These are phyloP conservation scores for Akabosia matsudoensis DNA, from an alignment of 1,140 invertebrate species.

Conservation along the genomic window DNA sequence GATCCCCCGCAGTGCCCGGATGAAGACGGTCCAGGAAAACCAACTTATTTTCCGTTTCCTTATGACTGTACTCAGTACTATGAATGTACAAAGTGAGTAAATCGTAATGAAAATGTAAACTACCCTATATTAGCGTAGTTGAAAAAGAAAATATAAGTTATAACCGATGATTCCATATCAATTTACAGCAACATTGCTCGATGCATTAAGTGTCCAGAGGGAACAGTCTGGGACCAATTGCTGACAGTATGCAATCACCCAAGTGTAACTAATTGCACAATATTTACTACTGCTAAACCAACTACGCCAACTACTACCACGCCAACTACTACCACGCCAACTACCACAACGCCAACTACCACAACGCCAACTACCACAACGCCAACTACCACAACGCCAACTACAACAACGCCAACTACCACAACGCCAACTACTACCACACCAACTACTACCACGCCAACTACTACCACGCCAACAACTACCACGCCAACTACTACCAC, in stretches of 20 bases:
- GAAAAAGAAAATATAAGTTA: background rate
- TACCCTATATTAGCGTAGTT: background rate
- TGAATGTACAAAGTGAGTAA: conserved; percentile 4
- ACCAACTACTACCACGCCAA: background rate
- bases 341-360: background rate
- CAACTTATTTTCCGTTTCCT: background rate
- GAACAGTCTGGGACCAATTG: background rate
- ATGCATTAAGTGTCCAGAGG: background rate
- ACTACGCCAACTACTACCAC: background rate
- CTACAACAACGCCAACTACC: background rate
- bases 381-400: background rate
- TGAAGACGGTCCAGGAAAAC: background rate
- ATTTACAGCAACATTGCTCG: background rate
- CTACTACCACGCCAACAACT: background rate
- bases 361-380: conserved; percentile 2
- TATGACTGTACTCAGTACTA: background rate
- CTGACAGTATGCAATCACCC: background rate
- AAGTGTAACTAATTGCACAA: background rate
- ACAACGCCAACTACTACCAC: background rate
- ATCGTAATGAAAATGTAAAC: background rate
- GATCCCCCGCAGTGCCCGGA: background rate
- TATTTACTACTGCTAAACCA: background rate
- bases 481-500: background rate
- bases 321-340: background rate
- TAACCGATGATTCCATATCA: background rate